Base-by-base conservation (phyloP, 2,797 vertebrate genomes). In the Kryptopterus vitreolus region DNA sequence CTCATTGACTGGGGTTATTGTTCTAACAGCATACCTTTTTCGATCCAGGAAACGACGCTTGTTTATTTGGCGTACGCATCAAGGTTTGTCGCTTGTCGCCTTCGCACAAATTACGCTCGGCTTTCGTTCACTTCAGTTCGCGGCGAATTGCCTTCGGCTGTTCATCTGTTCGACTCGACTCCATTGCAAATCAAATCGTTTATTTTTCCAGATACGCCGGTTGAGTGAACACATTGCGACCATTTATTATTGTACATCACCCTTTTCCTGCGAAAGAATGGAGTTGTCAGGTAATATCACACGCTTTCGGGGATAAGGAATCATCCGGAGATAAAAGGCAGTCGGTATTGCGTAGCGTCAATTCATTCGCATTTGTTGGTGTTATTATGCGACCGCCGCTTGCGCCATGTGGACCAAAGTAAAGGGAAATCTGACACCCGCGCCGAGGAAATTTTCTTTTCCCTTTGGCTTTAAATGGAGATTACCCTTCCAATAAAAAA, bases 261-360 rank as follows among this genome's bases (percentile, higher is more conserved):
- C 76, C 46, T 75, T 57, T 75, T 80, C 43, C 31, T 35, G 13
- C 33, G 59, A 31, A n/a, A 43, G 58, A 73, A 79, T 80, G 70
- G 35, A 81, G 82, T 50, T 68, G 75, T 74, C 76, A 80, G 22
- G 59, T 66, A 29, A 78, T 62, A 61, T 55, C 35, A 26, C 68
- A 76, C 26, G 75, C 74, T 59, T 81, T 81, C 48, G 66, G 74
- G 79, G 73, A 82, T 80, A 78, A 71, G 18, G 58, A 50, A 59
- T 78, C 80, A 63, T 43, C 70, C 53, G 57, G 83, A 76, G 76
- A 71, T 53, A 72, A 80, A 84, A 78, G 31, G 78, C 85, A 59
- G 61, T 4, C 29, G 65, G 82, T 52, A 3, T 35, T 3, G 4
- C 26, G 33, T 75, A 72, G 4, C 26, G 33, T 75, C 68, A 84